These are phyloP conservation scores for Cladopsammia gracilis DNA, from an alignment of 64 coral and sea anemone species.

Conservation along the genomic window DNA sequence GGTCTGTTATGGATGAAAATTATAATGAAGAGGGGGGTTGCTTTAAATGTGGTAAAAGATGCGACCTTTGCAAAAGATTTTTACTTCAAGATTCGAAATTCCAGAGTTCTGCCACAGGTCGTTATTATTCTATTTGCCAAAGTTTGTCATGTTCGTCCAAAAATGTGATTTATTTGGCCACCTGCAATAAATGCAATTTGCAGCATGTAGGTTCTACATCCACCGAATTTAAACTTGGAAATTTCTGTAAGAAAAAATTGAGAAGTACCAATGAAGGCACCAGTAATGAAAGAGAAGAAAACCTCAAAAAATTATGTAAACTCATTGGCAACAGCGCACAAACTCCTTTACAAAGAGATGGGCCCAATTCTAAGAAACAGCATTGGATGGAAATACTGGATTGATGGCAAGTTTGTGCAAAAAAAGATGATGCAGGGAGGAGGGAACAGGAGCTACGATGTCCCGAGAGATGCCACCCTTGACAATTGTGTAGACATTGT, in stretches of 20 bases:
- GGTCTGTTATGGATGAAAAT: too few species aligned
- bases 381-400: slow-evolving; percentile 40
- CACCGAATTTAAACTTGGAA: neutral
- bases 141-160: too few species aligned
- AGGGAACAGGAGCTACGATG: slow-evolving; percentile 15
- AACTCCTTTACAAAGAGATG: neutral
- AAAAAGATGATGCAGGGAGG: slow-evolving; percentile 27
- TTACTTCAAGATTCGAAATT: too few species aligned
- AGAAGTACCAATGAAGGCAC: neutral
- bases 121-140: too few species aligned
- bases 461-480: slow-evolving; percentile 23
- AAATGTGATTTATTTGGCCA: too few species aligned
- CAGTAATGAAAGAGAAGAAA: neutral
- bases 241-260: neutral
- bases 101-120: too few species aligned
- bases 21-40: too few species aligned
- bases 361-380: neutral
- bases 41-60: too few species aligned
- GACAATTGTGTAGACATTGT: neutral
- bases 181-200: too few species aligned
- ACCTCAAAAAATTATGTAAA: neutral
- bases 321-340: neutral
- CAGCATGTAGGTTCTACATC: too few species aligned
- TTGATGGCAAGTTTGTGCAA: slow-evolving; percentile 31
- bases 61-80: too few species aligned